Percentiles rank a stretch among this genome's conserved stretches.
Conservation (phyloP, 2,797 vertebrate genomes). For the Acanthiza pusilla region DNA sequence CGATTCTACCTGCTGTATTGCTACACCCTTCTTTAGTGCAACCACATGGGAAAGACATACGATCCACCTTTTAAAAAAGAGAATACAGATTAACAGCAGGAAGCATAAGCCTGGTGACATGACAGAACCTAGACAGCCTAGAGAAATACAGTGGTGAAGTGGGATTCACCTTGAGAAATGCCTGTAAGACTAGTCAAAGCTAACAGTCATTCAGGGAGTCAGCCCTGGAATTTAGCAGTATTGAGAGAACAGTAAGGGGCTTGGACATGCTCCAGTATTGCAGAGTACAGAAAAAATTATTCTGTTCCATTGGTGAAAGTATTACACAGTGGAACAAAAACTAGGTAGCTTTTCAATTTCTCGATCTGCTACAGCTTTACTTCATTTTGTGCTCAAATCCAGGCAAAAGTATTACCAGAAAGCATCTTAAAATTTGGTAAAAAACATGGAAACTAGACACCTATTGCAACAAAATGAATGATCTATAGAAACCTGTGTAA, state of each 20-base stretch:
- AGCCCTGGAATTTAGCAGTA: neutral
- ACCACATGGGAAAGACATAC: constrained; percentile 98
- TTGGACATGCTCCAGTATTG: neutral
- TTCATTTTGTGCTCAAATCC: neutral
- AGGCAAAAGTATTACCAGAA: neutral
- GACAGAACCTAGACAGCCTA: neutral
- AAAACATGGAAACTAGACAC: neutral
- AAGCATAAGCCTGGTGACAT: neutral
- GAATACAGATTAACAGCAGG: constrained; percentile 57
- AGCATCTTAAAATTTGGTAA: neutral
- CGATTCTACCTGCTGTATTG: constrained; percentile 94
- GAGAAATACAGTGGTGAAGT: neutral
- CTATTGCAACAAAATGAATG: neutral
- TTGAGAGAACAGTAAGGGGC: neutral
- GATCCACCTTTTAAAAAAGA: constrained; percentile 88
- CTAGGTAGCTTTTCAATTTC: neutral
- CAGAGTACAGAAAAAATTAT: neutral
- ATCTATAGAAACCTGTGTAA: neutral
- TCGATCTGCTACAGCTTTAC: neutral
- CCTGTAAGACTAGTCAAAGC: neutral
- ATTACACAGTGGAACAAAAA: neutral
- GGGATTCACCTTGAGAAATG: neutral
- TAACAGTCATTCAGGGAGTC: neutral
- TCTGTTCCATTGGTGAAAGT: neutral
- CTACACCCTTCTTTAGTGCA: constrained; percentile 98